These are phyloP conservation scores for Phainopepla nitens DNA, from an alignment of 2,113 vertebrate species.

Conservation along the genomic window DNA sequence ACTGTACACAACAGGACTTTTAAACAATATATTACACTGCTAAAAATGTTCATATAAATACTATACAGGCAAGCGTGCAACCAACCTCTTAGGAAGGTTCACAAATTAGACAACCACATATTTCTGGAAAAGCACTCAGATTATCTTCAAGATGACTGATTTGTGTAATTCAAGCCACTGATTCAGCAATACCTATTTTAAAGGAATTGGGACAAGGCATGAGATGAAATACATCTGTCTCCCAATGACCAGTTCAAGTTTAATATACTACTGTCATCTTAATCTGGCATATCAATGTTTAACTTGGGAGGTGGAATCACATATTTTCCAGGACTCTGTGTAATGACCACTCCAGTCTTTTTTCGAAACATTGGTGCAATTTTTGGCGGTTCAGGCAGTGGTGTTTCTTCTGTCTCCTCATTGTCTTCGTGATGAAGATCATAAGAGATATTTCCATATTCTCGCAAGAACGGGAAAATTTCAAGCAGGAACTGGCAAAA, in stretches of 20 bases:
- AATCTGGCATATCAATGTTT: conserved; percentile 97
- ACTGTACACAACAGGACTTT: conserved; percentile 65
- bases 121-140: conserved; percentile 8
- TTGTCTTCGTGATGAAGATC: conserved; percentile 93
- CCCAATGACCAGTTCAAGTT: conserved; percentile 35
- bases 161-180: conserved; percentile 15
- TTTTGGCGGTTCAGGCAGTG: conserved; percentile 89
- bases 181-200: conserved; percentile 40
- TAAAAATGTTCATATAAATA: conserved; percentile 78
- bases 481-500: conserved; percentile 98
- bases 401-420: conserved; percentile 86
- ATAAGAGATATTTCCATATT: conserved; percentile 97
- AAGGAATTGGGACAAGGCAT: conserved; percentile 59
- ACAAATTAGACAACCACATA: background rate
- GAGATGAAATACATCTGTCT: conserved; percentile 63
- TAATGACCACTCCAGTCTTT: conserved; percentile 95
- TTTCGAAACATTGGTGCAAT: conserved; percentile 95
- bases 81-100: conserved; percentile 49
- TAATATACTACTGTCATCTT: conserved; percentile 21
- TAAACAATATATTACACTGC: conserved; percentile 75
- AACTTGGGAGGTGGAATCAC: conserved; percentile 93
- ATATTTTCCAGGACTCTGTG: conserved; percentile 95
- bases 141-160: conserved; percentile 27
- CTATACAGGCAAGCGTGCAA: conserved; percentile 70
- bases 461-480: conserved; percentile 93